phyloP scores from a whole-genome alignment of 2,797 vertebrate genomes.

The Ceyx erithaca region DNA sequence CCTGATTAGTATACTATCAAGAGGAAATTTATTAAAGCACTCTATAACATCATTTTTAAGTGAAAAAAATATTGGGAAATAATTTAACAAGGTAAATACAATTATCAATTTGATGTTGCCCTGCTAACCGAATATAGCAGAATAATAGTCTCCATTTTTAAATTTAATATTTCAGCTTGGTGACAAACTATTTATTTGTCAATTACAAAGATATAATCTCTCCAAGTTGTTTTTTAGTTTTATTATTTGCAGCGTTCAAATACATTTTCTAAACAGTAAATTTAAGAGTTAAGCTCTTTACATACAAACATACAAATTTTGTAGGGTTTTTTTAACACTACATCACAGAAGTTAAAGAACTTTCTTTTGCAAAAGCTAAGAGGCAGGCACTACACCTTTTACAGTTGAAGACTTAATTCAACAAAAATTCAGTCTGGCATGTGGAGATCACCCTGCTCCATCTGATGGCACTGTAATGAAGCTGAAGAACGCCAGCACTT shows the following conservation, averaged over 20 bases:
- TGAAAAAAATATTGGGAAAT: not conserved
- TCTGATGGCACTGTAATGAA: slow-evolving; percentile 18
- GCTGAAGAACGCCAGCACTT: not conserved
- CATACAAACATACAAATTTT: not conserved
- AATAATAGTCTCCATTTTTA: not conserved
- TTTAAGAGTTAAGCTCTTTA: not conserved
- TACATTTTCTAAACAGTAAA: not conserved
- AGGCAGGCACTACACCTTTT: not conserved
- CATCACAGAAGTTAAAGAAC: not conserved
- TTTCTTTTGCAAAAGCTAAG: not conserved
- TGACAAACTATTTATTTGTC: not conserved
- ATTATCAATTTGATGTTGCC: not conserved
- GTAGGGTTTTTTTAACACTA: not conserved
- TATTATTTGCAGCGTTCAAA: not conserved
- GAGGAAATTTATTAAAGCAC: not conserved
- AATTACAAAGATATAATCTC: not conserved
- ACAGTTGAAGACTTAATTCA: not conserved
- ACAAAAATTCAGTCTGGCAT: not conserved
- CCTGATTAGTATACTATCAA: not conserved
- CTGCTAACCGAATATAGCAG: not conserved
- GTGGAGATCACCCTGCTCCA: not conserved
- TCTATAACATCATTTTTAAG: not conserved
- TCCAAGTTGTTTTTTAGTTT: not conserved
- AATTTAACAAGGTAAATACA: not conserved
- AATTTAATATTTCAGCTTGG: not conserved